Conservation (phyloP, 2,113 vertebrate genomes). For the Oreochromis spilurus region DNA sequence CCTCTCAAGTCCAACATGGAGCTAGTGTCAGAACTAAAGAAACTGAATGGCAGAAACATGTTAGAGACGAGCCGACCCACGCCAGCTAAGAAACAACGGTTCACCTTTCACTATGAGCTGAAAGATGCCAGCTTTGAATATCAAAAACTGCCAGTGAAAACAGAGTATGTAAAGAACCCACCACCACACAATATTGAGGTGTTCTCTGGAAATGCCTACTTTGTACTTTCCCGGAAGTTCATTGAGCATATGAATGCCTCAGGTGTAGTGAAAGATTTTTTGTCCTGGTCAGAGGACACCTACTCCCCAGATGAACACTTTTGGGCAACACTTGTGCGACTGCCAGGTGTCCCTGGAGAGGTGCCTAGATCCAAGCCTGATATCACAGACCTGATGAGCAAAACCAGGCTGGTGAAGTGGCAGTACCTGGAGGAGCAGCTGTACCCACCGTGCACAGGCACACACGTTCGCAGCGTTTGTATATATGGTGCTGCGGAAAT, state of each 20-base stretch:
- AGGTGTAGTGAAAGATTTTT: constrained; percentile 78
- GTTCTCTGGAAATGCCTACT: constrained; percentile 91
- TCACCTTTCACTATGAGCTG: constrained; percentile 27
- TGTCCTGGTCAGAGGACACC: constrained; percentile 88
- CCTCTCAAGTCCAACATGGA: constrained; percentile 51
- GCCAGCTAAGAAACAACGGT: neutral
- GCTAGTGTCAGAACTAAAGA: constrained; percentile 41
- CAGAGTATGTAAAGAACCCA: neutral
- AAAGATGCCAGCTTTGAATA: neutral
- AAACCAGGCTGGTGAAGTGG: constrained; percentile 92
- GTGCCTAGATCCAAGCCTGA: constrained; percentile 75
- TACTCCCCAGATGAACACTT: constrained; percentile 95
- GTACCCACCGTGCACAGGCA: constrained; percentile 85
- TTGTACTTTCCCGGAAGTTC: constrained; percentile 83
- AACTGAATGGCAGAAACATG: constrained; percentile 39
- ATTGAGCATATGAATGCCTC: constrained; percentile 70
- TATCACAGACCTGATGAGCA: constrained; percentile 87
- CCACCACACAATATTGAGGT: constrained; percentile 84
- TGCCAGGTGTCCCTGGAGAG: constrained; percentile 84
- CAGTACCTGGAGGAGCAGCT: constrained; percentile 78
- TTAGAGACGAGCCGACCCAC: constrained; percentile 37
- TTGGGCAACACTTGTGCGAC: constrained; percentile 86
- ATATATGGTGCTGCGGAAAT: constrained; percentile 86
- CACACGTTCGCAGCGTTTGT: constrained; percentile 84
- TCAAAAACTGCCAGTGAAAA: constrained; percentile 19